A percentile compares a stretch with the other conserved stretches of the same genome.
phyloP scores from a whole-genome alignment of 2,113 vertebrate genomes.

The Coptodon rendalli region DNA sequence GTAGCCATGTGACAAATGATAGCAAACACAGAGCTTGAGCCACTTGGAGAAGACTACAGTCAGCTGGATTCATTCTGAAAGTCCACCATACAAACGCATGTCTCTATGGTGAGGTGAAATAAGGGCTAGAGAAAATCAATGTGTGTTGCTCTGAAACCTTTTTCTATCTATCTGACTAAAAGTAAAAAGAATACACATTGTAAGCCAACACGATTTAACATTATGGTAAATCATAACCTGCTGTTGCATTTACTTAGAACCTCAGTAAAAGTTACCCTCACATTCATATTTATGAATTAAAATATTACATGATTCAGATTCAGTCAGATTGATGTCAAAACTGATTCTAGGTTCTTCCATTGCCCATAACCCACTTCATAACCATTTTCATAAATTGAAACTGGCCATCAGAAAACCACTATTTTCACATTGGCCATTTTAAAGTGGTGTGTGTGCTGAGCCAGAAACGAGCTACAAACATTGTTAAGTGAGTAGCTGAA shows the following conservation, averaged over 20 bases:
- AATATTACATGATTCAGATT: not conserved
- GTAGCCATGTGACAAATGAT: slow-evolving; percentile 66
- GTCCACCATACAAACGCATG: not conserved
- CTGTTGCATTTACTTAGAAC: not conserved
- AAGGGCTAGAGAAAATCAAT: not conserved
- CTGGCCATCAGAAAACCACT: not conserved
- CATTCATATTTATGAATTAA: not conserved
- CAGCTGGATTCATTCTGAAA: slow-evolving; percentile 6
- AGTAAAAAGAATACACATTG: not conserved
- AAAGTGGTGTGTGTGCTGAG: not conserved
- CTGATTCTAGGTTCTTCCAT: not conserved
- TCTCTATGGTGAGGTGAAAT: not conserved
- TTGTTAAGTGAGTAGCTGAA: not conserved
- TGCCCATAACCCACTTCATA: not conserved
- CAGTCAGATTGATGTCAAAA: not conserved
- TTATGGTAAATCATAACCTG: not conserved
- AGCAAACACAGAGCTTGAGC: slow-evolving; percentile 49
- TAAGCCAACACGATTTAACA: not conserved
- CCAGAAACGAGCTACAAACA: not conserved
- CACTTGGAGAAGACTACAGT: slow-evolving; percentile 39
- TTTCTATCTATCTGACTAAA: not conserved
- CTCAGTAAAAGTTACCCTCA: not conserved
- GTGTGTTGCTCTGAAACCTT: not conserved
- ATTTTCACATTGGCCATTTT: not conserved
- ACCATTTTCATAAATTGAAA: not conserved